Base-by-base conservation (phyloP, 37 sponge, comb jelly and placozoan genomes). In the Theonella swinhoei region DNA sequence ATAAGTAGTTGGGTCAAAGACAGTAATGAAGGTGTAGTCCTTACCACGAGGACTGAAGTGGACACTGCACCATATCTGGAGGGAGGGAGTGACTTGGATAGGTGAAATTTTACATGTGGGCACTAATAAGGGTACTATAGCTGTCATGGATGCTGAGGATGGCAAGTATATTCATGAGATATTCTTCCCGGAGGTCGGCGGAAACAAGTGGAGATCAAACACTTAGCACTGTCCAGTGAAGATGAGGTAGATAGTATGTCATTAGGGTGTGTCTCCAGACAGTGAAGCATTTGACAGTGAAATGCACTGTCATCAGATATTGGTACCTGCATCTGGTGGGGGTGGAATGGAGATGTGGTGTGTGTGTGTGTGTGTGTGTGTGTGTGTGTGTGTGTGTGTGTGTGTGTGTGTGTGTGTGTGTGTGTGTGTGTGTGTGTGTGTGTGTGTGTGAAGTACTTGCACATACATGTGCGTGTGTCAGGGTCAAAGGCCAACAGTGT, bases 21-120 rank as follows among this genome's bases (percentile, higher is more conserved):
- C 89, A 42, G 86, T 64, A 4, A 92, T 37, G 37, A 80, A 88
- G 24, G 7, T 70, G 0, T 76, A 78, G 38, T 89, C 68, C 54
- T 70, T 61, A 19, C 67, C 42, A 0, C 73, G 68, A 64, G 76
- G 88, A 7, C 66, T 61, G 37, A 64, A 75, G 71, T 85, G 47
- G 28, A 79, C 80, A 35, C 88, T 84, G 77, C 92, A 92, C 92
- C 92, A 92, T 0, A 92, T 71, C 92, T 92, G 64, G 29, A 14
- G 23, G 25, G n/a, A n/a, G n/a, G n/a, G n/a, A n/a, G n/a, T n/a
- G n/a, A n/a, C n/a, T n/a, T n/a, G n/a, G n/a, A n/a, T n/a, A n/a
- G n/a, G n/a, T n/a, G n/a, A n/a, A n/a, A n/a, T n/a, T n/a, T n/a
- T n/a, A n/a, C n/a, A n/a, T n/a, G 82, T 82, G 82, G 87, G 83